phyloP scores from a whole-genome alignment of 2,888 invertebrate species.

The Gastracanthus pulcherrimus region DNA sequence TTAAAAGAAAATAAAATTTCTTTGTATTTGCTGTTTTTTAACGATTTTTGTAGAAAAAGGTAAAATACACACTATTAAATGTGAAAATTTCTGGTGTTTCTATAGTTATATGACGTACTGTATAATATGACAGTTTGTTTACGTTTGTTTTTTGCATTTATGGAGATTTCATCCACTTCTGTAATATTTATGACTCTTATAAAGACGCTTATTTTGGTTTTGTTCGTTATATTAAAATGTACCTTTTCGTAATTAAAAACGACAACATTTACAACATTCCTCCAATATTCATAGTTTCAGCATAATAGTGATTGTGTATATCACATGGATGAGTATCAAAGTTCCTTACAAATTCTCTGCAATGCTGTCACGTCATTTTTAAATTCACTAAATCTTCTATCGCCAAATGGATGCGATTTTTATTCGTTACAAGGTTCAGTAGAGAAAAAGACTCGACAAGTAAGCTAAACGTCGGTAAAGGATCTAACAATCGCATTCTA shows the following conservation, averaged over 20 bases:
- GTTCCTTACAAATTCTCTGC: background rate
- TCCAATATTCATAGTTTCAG: background rate
- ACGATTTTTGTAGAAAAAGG: too few relatives aligned
- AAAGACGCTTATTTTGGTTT: too few relatives aligned
- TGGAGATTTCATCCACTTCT: too few relatives aligned
- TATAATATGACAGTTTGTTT: too few relatives aligned
- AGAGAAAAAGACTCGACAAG: conserved; percentile 14
- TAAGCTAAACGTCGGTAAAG: background rate
- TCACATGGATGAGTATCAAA: background rate
- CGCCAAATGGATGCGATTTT: conserved; percentile 33
- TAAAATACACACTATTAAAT: too few relatives aligned
- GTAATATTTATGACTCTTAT: too few relatives aligned
- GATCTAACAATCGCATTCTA: conserved; percentile 16
- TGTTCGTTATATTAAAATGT: background rate
- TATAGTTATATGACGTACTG: too few relatives aligned
- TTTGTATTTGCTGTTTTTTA: too few relatives aligned
- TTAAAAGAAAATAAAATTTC: too few relatives aligned
- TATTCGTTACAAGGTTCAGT: conserved; percentile 20
- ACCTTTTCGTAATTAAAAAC: background rate
- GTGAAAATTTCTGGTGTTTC: too few relatives aligned
- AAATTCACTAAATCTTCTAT: conserved; percentile 33
- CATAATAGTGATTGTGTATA: background rate
- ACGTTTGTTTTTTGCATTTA: too few relatives aligned
- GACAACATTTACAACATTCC: background rate
- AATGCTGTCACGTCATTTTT: background rate